Percentiles rank a stretch among this genome's conserved stretches.
Evolutionary conservation across 2,888 invertebrate genomes (phyloP).

Genomic region (Drosophila neotestacea): DNA sequence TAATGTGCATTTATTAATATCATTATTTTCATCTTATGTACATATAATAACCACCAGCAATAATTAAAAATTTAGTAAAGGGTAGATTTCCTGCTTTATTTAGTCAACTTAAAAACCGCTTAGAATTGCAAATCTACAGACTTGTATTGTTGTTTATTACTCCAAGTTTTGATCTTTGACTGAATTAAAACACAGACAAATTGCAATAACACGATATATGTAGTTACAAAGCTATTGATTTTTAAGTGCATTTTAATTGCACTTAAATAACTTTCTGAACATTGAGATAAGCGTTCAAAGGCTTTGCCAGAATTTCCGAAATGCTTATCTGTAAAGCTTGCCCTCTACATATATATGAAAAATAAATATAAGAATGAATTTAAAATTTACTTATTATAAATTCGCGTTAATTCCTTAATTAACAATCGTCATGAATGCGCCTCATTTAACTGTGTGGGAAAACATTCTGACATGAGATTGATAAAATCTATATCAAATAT

Average conservation of each 20-base stretch:
- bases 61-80: background rate
- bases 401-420: conserved; percentile 1
- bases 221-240: background rate
- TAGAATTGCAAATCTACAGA: conserved; percentile 2
- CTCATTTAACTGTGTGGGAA: conserved; percentile 16
- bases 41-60: background rate
- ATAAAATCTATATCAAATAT: conserved; percentile 3
- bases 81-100: conserved; percentile 10
- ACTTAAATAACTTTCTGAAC: background rate
- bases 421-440: background rate
- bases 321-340: background rate
- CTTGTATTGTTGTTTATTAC: background rate
- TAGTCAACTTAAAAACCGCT: conserved; percentile 5
- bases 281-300: conserved; percentile 2
- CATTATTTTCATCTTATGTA: background rate
- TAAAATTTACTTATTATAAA: background rate
- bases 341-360: background rate
- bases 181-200: conserved; percentile 17
- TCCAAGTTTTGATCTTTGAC: background rate
- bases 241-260: conserved; percentile 16
- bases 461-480: background rate
- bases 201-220: conserved; percentile 18
- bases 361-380: background rate
- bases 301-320: conserved; percentile 5
- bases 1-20: background rate